phyloP scores from a whole-genome alignment of 2,113 vertebrate genomes.

The Clinocottus analis region DNA sequence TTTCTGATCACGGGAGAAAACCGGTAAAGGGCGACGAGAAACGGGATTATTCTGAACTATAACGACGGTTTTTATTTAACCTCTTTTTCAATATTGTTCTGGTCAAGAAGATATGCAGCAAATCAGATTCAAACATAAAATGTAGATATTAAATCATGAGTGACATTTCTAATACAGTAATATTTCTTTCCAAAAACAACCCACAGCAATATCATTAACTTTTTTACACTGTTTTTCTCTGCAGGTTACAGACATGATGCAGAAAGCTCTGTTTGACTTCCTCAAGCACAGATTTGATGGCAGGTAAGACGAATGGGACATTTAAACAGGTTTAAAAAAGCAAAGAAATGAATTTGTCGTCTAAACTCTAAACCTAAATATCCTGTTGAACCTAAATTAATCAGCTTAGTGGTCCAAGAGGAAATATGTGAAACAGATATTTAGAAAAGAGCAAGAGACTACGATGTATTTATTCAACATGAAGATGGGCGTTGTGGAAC shows the following conservation, averaged over 20 bases:
- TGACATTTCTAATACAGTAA: neutral
- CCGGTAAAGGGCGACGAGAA: no score
- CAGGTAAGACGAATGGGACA: slow-evolving; percentile 84
- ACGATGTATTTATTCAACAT: neutral
- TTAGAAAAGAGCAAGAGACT: neutral
- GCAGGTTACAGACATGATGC: slow-evolving; percentile 99
- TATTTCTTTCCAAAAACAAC: neutral
- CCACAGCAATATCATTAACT: neutral
- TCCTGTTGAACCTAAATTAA: no score
- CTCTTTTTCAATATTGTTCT: neutral
- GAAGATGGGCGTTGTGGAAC: neutral
- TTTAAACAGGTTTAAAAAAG: neutral
- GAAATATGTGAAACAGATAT: neutral
- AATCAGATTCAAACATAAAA: neutral
- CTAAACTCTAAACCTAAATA: no score
- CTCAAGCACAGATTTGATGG: slow-evolving; percentile 97
- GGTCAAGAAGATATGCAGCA: neutral
- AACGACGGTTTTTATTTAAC: no score
- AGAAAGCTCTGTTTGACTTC: slow-evolving; percentile 97
- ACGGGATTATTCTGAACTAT: no score
- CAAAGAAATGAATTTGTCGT: neutral
- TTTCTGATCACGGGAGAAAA: no score
- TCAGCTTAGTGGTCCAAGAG: neutral
- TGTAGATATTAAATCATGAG: neutral
- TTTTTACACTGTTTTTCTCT: neutral